Conservation (phyloP, 2,888 invertebrate genomes). For the Toxonevra muliebris region DNA sequence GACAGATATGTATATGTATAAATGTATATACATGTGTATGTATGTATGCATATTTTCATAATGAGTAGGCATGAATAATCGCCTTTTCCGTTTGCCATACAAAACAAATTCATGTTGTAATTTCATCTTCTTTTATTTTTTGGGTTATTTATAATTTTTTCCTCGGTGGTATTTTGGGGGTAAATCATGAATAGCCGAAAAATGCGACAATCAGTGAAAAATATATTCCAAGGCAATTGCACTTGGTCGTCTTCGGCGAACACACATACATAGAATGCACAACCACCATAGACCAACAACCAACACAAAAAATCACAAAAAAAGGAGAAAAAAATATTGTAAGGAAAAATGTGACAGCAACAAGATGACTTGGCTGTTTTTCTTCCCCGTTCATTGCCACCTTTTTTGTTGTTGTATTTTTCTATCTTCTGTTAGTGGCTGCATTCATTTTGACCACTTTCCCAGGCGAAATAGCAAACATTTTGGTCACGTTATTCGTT, state of each 20-base stretch:
- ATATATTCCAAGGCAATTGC: constrained; percentile 36
- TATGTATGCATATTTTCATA: too few species aligned
- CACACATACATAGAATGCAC: background rate
- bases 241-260: constrained; percentile 8
- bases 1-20: too few species aligned
- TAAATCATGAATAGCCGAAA: constrained; percentile 30
- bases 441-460: constrained; percentile 30
- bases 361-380: constrained; percentile 51
- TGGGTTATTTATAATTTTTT: background rate
- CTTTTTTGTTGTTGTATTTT: constrained; percentile 15
- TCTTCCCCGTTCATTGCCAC: constrained; percentile 20
- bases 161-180: background rate
- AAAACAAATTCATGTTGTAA: too few species aligned
- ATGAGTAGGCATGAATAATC: too few species aligned
- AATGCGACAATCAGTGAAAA: constrained; percentile 33
- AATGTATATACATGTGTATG: too few species aligned
- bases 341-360: constrained; percentile 24
- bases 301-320: background rate
- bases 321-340: background rate
- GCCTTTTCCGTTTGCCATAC: too few species aligned
- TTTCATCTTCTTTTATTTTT: background rate
- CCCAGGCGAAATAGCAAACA: constrained; percentile 50
- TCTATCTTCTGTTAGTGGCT: constrained; percentile 7
- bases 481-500: constrained; percentile 54
- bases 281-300: background rate